These are phyloP conservation scores for Polymixis lichenea DNA, from an alignment of 2,888 invertebrate species.

Conservation along the genomic window DNA sequence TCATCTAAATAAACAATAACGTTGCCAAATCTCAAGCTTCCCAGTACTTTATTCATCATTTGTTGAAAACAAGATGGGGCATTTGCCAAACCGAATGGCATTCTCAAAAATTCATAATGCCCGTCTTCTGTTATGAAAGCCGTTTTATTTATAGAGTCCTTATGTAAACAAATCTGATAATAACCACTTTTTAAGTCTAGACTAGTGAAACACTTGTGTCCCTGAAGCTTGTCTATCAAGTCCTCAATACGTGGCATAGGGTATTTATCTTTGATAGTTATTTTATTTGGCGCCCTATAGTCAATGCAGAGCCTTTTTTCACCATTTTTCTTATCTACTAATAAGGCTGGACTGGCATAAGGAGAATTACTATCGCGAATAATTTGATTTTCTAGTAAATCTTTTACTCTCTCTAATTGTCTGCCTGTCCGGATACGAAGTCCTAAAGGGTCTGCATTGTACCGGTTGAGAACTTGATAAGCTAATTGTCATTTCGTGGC, in stretches of 20 bases:
- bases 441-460: background rate
- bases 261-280: too few relatives aligned
- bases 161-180: too few relatives aligned
- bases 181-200: too few relatives aligned
- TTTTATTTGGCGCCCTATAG: too few relatives aligned
- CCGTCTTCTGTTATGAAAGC: too few relatives aligned
- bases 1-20: constrained; percentile 5
- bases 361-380: background rate
- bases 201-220: too few relatives aligned
- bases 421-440: background rate
- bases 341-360: background rate
- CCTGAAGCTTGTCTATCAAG: too few relatives aligned
- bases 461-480: background rate
- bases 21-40: background rate
- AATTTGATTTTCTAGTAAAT: background rate
- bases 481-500: background rate
- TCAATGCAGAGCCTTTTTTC: too few relatives aligned
- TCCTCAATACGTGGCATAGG: too few relatives aligned
- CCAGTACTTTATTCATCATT: background rate
- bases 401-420: background rate
- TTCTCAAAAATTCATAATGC: background rate
- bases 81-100: background rate
- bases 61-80: background rate
- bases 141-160: too few relatives aligned
- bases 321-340: background rate